Percentiles rank a stretch among this genome's conserved stretches.
phyloP scores from a whole-genome alignment of 2,888 invertebrate genomes.

The Mesodorylaimus sp. region DNA sequence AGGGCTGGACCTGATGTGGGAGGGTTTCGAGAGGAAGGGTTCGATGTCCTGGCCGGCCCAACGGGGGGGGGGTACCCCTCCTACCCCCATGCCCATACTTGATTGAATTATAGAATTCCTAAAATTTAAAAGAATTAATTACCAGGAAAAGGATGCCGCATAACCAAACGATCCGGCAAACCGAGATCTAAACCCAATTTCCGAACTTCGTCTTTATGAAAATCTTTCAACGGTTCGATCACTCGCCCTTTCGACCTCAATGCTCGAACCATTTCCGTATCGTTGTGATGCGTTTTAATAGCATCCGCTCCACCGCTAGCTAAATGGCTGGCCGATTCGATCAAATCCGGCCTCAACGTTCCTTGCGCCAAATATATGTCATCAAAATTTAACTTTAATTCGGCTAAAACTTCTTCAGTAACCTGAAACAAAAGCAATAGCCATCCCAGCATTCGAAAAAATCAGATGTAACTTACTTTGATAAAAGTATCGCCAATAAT shows the following conservation, averaged over 20 bases:
- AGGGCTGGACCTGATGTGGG: too few species aligned
- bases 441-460: too few species aligned
- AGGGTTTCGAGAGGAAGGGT: too few species aligned
- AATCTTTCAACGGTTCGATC: slow-evolving; percentile 92
- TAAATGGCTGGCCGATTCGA: slow-evolving; percentile 78
- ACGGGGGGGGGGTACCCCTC: too few species aligned
- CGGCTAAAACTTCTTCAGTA: slow-evolving; percentile 68
- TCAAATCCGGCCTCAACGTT: slow-evolving; percentile 86
- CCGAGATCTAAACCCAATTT: slow-evolving; percentile 71
- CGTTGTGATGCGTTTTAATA: slow-evolving; percentile 98
- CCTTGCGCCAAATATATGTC: slow-evolving; percentile 44
- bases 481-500: slow-evolving; percentile 99
- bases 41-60: too few species aligned
- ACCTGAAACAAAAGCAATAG: slow-evolving; percentile 36
- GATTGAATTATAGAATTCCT: too few species aligned
- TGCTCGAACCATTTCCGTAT: slow-evolving; percentile 73
- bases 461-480: slow-evolving; percentile 41
- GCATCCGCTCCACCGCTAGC: slow-evolving; percentile 70
- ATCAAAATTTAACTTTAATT: slow-evolving; percentile 69
- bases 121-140: too few species aligned
- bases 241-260: slow-evolving; percentile 58
- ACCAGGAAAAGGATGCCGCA: slow-evolving; percentile 90
- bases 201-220: slow-evolving; percentile 93
- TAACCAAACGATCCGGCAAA: slow-evolving; percentile 62
- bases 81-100: too few species aligned